Percentiles rank a stretch among this genome's conserved stretches.
phyloP scores from a whole-genome alignment of 1,140 invertebrate genomes.

The Oryctes rhinoceros region DNA sequence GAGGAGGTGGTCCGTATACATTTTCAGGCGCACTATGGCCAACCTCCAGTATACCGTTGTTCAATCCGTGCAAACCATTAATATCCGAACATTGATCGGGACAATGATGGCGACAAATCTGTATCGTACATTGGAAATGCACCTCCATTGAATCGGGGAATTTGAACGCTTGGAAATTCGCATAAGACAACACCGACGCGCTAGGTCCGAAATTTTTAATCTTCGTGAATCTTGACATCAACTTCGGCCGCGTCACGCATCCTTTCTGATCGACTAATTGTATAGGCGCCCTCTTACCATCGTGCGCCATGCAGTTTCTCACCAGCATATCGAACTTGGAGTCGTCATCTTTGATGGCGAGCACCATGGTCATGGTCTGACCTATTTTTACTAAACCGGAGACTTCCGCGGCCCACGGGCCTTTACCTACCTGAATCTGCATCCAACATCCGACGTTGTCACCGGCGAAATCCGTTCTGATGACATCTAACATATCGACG shows the following conservation, averaged over 20 bases:
- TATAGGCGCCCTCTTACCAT: conserved; percentile 93
- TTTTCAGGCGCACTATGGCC: conserved; percentile 67
- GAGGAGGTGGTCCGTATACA: conserved; percentile 75
- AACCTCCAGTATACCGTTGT: conserved; percentile 63
- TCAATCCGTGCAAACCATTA: conserved; percentile 50
- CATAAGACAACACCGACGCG: conserved; percentile 90
- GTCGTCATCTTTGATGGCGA: conserved; percentile 95
- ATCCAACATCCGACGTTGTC: conserved; percentile 97
- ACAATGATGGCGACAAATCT: conserved; percentile 87
- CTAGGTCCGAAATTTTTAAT: conserved; percentile 95
- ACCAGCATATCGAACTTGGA: conserved; percentile 97
- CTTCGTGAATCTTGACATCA: conserved; percentile 94
- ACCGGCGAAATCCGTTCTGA: conserved; percentile 91
- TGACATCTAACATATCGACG: conserved; percentile 94
- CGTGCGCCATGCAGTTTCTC: conserved; percentile 92
- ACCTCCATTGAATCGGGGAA: conserved; percentile 97
- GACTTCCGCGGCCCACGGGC: conserved; percentile 94
- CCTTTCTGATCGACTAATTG: conserved; percentile 93
- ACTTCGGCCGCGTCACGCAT: conserved; percentile 89
- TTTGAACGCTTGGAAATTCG: conserved; percentile 95
- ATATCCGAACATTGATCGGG: conserved; percentile 86
- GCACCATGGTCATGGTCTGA: conserved; percentile 96
- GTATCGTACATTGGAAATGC: conserved; percentile 95
- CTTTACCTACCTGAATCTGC: conserved; percentile 94
- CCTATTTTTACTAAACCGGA: conserved; percentile 94